A percentile compares a stretch with the other conserved stretches of the same genome.
Evolutionary conservation across 1,140 invertebrate species (phyloP).

Genomic region (Zaprionus inermis): DNA sequence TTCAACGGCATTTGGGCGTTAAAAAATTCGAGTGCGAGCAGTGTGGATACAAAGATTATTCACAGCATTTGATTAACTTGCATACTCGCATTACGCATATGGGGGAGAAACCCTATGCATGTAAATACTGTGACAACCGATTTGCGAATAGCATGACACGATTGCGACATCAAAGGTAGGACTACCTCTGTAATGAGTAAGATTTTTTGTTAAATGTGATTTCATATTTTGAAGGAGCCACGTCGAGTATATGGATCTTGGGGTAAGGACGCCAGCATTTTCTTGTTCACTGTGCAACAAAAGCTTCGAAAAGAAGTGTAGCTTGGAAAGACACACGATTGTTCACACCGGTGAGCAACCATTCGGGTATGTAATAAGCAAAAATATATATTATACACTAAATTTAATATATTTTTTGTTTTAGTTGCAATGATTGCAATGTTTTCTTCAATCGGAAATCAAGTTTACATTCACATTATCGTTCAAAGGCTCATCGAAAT

Average conservation of each 20-base stretch:
- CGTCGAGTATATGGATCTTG: conserved; percentile 13
- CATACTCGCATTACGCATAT: conserved; percentile 48
- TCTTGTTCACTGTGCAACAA: conserved; percentile 45
- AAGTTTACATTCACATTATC: conserved; percentile 47
- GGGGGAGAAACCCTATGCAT: conserved; percentile 50
- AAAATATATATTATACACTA: not conserved
- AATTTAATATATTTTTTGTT: not conserved
- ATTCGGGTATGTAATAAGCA: conserved; percentile 26
- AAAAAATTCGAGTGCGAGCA: conserved; percentile 54
- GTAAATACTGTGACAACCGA: conserved; percentile 54
- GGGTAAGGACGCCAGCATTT: not conserved
- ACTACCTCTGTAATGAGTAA: not conserved
- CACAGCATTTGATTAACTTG: conserved; percentile 49
- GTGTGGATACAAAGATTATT: conserved; percentile 52
- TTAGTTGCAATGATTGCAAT: conserved; percentile 51
- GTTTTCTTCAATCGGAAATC: conserved; percentile 50
- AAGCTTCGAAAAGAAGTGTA: conserved; percentile 23
- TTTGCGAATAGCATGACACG: conserved; percentile 51
- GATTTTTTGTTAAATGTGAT: not conserved
- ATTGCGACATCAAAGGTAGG: conserved; percentile 45
- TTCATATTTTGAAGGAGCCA: conserved; percentile 18
- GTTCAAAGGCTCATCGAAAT: conserved; percentile 44
- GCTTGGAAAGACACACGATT: conserved; percentile 38
- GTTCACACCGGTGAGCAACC: conserved; percentile 59
- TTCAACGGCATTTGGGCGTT: conserved; percentile 35